Evolutionary conservation across 1,140 invertebrate genomes (phyloP).

Genomic region (Rhopalosiphum maidis): DNA sequence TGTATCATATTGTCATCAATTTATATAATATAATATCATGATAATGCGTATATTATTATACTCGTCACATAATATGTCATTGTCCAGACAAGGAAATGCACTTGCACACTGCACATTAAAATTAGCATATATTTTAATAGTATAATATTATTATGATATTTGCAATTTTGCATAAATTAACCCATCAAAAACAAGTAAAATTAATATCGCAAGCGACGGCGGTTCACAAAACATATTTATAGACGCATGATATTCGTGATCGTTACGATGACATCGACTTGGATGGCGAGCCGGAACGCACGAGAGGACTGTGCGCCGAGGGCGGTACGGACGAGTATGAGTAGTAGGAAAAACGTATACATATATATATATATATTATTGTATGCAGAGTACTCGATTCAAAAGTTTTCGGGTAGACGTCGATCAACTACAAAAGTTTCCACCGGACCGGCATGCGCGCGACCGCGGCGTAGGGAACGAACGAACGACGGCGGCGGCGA

Average conservation of each 20-base stretch:
- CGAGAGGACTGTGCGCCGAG: too few relatives aligned
- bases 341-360: not conserved
- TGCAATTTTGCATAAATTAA: not conserved
- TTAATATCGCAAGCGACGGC: not conserved
- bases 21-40: not conserved
- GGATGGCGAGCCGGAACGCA: not conserved
- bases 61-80: not conserved
- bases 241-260: not conserved
- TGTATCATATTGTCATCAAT: not conserved
- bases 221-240: not conserved
- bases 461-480: not conserved
- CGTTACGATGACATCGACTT: not conserved
- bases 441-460: not conserved
- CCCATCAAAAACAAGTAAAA: not conserved
- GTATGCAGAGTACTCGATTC: not conserved
- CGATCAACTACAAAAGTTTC: conserved; percentile 49
- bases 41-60: not conserved
- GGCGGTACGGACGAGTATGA: not conserved
- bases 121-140: not conserved
- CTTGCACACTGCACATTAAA: not conserved
- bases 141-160: not conserved
- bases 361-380: not conserved
- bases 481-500: too few relatives aligned
- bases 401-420: conserved; percentile 43
- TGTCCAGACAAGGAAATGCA: not conserved